A percentile compares a stretch with the other conserved stretches of the same genome.
phyloP scores from a whole-genome alignment of 2,113 vertebrate genomes.

The Potamarius usumacintae region DNA sequence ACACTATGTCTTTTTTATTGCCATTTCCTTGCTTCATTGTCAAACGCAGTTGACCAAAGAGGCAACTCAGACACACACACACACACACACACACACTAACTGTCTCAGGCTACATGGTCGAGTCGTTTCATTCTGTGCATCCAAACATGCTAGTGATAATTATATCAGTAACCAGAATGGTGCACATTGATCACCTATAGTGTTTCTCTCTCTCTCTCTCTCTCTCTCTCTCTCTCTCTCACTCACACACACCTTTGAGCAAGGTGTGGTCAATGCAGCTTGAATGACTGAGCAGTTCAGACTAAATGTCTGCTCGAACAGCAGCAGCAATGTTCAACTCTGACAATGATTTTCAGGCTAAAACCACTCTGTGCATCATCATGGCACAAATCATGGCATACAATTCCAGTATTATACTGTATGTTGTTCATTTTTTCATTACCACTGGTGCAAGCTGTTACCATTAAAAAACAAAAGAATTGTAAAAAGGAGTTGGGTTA shows the following conservation, averaged over 20 bases:
- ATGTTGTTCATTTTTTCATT: not conserved
- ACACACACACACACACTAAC: conserved; percentile 20
- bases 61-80: conserved; percentile 26
- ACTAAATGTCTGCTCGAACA: not conserved
- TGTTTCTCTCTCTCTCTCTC: conserved; percentile 45
- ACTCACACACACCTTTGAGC: conserved; percentile 5
- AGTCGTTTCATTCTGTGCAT: not conserved
- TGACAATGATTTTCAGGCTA: not conserved
- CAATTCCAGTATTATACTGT: not conserved
- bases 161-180: conserved; percentile 8
- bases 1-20: not conserved
- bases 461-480: not conserved
- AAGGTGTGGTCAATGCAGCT: conserved; percentile 25
- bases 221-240: conserved; percentile 19
- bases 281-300: not conserved
- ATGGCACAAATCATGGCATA: not conserved
- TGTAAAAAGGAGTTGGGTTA: not conserved
- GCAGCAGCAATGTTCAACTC: conserved; percentile 10
- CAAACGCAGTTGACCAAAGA: not conserved
- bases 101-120: not conserved
- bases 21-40: not conserved
- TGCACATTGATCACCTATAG: not conserved
- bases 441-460: not conserved
- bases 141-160: not conserved
- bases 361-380: not conserved